A percentile compares a stretch with the other conserved stretches of the same genome.
Evolutionary conservation across 2,113 vertebrate genomes (phyloP).

Genomic region (Gopherus evgoodei): DNA sequence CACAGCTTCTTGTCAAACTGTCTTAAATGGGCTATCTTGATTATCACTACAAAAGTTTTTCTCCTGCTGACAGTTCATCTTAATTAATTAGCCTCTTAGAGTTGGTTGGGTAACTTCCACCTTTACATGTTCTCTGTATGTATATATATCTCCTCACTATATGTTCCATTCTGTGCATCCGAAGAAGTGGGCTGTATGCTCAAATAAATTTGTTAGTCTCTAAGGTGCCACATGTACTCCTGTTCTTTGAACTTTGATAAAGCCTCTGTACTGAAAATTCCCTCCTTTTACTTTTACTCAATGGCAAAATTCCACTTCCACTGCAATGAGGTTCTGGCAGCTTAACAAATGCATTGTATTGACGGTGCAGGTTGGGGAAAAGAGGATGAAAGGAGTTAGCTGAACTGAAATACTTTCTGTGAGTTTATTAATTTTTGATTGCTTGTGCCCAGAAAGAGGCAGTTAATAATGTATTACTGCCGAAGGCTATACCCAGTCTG

Average conservation of each 20-base stretch:
- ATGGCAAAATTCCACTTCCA: neutral
- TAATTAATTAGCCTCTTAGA: no score
- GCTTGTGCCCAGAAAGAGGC: conserved; percentile 39
- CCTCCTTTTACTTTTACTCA: neutral
- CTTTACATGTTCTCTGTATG: no score
- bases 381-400: neutral
- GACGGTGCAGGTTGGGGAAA: neutral
- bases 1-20: no score
- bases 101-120: no score
- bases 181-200: no score
- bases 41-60: no score
- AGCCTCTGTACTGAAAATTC: neutral
- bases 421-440: conserved; percentile 59
- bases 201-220: no score
- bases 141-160: no score
- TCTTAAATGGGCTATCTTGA: no score
- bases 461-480: conserved; percentile 45
- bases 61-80: no score
- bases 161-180: no score
- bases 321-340: neutral
- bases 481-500: conserved; percentile 26
- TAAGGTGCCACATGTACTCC: no score
- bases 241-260: neutral
- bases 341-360: neutral
- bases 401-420: conserved; percentile 13